A percentile compares a stretch with the other conserved stretches of the same genome.
phyloP scores from a whole-genome alignment of 2,113 vertebrate genomes.

The Apteryx owenii region DNA sequence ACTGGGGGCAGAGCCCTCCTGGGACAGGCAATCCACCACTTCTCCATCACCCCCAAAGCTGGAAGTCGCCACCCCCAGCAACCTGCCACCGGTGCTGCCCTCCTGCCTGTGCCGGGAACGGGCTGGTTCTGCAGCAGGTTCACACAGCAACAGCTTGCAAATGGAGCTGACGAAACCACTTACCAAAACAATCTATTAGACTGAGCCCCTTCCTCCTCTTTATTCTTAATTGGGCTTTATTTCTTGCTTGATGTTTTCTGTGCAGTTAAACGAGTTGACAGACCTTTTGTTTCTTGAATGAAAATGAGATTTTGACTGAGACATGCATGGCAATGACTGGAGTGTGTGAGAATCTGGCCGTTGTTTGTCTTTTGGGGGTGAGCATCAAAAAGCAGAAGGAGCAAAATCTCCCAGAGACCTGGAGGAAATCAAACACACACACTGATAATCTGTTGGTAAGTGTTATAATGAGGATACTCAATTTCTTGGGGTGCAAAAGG shows the following conservation, averaged over 20 bases:
- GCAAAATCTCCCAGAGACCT: neutral
- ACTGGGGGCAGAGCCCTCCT: neutral
- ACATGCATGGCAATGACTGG: neutral
- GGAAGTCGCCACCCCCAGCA: neutral
- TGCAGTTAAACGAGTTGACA: constrained; percentile 60
- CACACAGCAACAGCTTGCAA: neutral
- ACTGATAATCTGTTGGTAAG: neutral
- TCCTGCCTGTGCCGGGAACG: neutral
- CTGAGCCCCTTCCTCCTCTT: constrained; percentile 46
- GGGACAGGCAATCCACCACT: accelerated
- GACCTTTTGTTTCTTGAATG: constrained; percentile 67
- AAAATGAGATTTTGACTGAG: constrained; percentile 54
- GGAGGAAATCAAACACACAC: neutral
- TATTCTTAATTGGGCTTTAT: constrained; percentile 64
- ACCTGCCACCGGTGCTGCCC: neutral
- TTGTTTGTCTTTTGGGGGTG: neutral
- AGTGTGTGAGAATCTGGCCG: neutral
- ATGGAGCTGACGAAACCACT: constrained; percentile 15
- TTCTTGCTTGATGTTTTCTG: constrained; percentile 68
- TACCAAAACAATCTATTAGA: constrained; percentile 35
- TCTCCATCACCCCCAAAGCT: neutral
- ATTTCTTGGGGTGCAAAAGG: neutral
- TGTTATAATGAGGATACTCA: too few species aligned
- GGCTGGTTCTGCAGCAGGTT: neutral
- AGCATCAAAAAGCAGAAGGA: neutral